Evolutionary conservation across 2,888 invertebrate genomes (phyloP), one percentile per base, ranked within the genome.

Genomic region (Heliconius cydno): DNA sequence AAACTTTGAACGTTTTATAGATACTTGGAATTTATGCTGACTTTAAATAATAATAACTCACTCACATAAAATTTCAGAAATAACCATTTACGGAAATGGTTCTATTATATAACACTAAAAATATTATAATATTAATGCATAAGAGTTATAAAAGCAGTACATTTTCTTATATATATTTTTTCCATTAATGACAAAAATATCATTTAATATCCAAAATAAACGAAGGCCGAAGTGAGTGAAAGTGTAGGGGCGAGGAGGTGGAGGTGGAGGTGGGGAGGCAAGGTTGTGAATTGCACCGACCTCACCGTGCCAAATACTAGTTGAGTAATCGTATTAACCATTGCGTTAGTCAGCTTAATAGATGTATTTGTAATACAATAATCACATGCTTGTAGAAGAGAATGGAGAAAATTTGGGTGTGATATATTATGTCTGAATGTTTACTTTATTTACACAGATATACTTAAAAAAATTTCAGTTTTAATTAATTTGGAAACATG

Each of bases 321-420:
- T 94, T 93, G 93, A 90, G 94, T 93, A 94, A 94, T 91, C 88
- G 89, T 89, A 92, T 91, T 91, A 91, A 91, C 87, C 87, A 87
- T 93, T 93, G 92, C 92, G 91, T 90, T 92, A 89, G 87, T 87
- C 86, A 86, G 85, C 85, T 88, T 90, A 90, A 90, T 90, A 84
- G 90, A 89, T 87, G 85, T 86, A 86, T 76, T 79, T 74, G 78
- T 80, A 75, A 77, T 70, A 30, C 57, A 25, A 41, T 70, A 60
- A 52, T 78, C 66, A 78, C 78, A 73, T 28, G 57, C 46, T 38
- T 25, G 67, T 67, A 46, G 30, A 67, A 6, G 22, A 52, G n/a
- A 66, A 34, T 67, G 76, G 52, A 22, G 52, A 19, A 52, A 9
- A 52, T 7, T 22, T 52, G 19, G n/a, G 19, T 74, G 34, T 65